Base-by-base conservation (phyloP, 2,888 invertebrate species). In the Metallyticus violacea region DNA sequence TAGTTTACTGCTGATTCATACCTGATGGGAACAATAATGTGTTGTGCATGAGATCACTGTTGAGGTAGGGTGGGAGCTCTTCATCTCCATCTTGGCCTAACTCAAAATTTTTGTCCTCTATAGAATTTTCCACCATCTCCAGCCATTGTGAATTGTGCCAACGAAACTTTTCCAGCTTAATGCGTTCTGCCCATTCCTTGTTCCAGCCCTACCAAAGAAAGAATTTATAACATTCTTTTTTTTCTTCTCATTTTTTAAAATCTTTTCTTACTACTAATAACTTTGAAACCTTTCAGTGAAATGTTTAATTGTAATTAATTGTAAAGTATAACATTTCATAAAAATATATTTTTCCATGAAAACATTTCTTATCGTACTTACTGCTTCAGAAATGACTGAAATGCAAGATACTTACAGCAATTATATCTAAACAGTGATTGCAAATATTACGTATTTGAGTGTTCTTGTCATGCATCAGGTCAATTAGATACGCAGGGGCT, bases 91-190 rank as follows among this genome's bases (percentile, higher is more conserved):
- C 93, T 88, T 92, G 93, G 82, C 91, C 91, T 1, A 90, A 91
- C 77, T 91, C 91, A 79, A 92, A 89, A 88, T 93, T 93, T 6
- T 79, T 79, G 40, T 92, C 92, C 89, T 93, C 94, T 77, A 93
- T 91, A n/a, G 93, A 93, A 79, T 94, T 94, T 92, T 98, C 98
- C 77, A 99, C 97, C 96, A 99, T 99, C 90, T 98, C 97, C 89
- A 99, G 93, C 99, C 99, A 99, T 91, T 99, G 99, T 0, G 97
- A 97, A 92, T 99, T 99, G 92, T 99, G 99, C 92, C 98, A 98
- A n/a, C 98, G 95, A 92, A 99, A 99, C 89, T 99, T 96, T 92
- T 99, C 99, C 85, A 95, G 95, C 93, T 97, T 97, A 88, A 99
- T 98, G 90, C 97, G 95, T 86, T 95, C 95, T n/a, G 97, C 97